A percentile compares a stretch with the other conserved stretches of the same genome.
phyloP scores from a whole-genome alignment of 2,113 vertebrate genomes.

The Tetrax tetrax region DNA sequence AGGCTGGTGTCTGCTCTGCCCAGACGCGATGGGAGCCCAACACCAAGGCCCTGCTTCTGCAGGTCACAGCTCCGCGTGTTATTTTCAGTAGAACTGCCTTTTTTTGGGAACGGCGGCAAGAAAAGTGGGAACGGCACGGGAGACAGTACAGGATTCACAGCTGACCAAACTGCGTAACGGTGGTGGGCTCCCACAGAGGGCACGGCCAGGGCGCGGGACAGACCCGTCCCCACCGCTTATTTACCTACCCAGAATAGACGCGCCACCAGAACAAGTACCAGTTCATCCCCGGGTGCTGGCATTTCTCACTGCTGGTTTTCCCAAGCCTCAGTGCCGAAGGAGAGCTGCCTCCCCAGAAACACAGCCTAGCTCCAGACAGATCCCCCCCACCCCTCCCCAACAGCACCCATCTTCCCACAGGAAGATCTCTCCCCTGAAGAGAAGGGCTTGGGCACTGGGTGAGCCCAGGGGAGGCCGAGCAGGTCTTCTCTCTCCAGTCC shows the following conservation, averaged over 20 bases:
- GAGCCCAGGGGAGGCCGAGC: not conserved
- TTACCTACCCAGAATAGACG: not conserved
- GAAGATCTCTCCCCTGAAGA: not conserved
- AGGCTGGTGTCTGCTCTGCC: not conserved
- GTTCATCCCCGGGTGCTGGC: not conserved
- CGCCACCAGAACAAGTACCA: not conserved
- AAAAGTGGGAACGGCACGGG: not conserved
- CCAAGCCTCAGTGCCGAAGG: not conserved
- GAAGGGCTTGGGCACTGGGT: fast-evolving
- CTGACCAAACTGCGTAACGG: not conserved
- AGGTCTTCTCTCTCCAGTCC: not conserved
- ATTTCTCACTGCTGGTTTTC: not conserved
- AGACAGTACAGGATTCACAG: conserved; percentile 22
- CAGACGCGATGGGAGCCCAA: fast-evolving
- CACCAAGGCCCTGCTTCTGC: not conserved
- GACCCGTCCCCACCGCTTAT: not conserved
- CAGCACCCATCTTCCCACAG: not conserved
- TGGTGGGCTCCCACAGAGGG: not conserved
- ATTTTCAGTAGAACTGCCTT: not conserved
- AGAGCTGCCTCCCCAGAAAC: not conserved
- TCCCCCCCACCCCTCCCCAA: not conserved
- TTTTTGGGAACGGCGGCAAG: not conserved
- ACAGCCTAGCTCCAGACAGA: not conserved
- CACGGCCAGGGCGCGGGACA: not conserved
- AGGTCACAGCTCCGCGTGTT: fast-evolving